Base-by-base conservation (phyloP, 2,888 invertebrate species). In the Pedicia rivosa region DNA sequence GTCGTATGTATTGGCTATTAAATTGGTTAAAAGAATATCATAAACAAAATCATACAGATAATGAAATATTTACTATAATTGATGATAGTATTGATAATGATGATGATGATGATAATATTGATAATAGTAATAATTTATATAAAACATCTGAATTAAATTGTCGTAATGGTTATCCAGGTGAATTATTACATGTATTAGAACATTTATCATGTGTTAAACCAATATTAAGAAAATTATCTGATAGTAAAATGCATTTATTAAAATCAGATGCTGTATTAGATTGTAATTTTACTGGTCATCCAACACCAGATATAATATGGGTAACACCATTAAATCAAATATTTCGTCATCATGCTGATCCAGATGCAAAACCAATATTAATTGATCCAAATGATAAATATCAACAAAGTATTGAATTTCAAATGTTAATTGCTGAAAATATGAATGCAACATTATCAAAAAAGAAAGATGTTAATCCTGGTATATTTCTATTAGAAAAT, bases 251-350 rank as follows among this genome's bases (percentile, higher is more conserved):
- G 50, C 73, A 79, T 54, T 55, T 72, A 43, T 57, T 81, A 38
- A 70, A 70, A 49, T 66, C 70, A 8, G 68, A 77, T 40, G 83
- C 81, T 2, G 59, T 78, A 13, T 61, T 91, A 22, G 76, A 80
- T 50, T 91, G 90, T 59, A 71, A 72, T 42, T 80, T 76, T 52
- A 67, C 67, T 20, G 83, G 83, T 1, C 77, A 79, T 52, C 86
- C 87, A 0, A 61, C 68, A 27, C 84, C 87, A 2, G 78, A 81
- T 32, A 69, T 90, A 36, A 80, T 81, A 9, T 91, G 91, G 91
- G 73, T 83, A 19, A 86, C 87, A 2, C 84, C 84, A 3, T 70
- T 66, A 1, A 67, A 76, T 36, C 65, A 72, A 49, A 71, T 81
- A 13, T 71, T 73, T 47, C 81, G 83, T 43, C 82, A 82, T 76